A percentile compares a stretch with the other conserved stretches of the same genome.
Conservation (phyloP, 2,888 invertebrate genomes). For the Poecilus cupreus region DNA sequence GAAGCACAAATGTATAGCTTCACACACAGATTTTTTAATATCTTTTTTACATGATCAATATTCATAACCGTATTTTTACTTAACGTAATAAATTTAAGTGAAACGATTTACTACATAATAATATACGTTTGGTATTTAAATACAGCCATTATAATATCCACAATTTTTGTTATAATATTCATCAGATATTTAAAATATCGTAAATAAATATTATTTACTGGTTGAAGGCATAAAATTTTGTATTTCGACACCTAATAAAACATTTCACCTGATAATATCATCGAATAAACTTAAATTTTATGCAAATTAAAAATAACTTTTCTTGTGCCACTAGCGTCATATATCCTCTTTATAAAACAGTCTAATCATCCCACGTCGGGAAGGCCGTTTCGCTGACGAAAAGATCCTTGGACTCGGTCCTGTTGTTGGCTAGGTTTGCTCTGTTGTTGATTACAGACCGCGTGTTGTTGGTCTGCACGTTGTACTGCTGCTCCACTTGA, state of each 20-base stretch:
- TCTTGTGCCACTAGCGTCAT: conserved; percentile 53
- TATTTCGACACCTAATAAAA: conserved; percentile 48
- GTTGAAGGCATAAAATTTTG: conserved; percentile 55
- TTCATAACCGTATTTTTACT: conserved; percentile 37
- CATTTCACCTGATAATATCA: conserved; percentile 40
- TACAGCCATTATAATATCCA: conserved; percentile 57
- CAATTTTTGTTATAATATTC: conserved; percentile 51
- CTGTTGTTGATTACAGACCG: conserved; percentile 69
- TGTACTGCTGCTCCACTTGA: conserved; percentile 72
- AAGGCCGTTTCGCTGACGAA: conserved; percentile 78
- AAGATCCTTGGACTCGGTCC: conserved; percentile 70
- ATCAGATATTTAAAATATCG: conserved; percentile 35
- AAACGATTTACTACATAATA: conserved; percentile 45
- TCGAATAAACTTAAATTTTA: conserved; percentile 31
- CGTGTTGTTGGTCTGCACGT: conserved; percentile 70
- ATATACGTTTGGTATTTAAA: conserved; percentile 57
- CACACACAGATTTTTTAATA: conserved; percentile 48
- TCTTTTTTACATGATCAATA: conserved; percentile 52
- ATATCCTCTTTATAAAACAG: conserved; percentile 21
- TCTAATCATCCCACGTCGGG: conserved; percentile 81
- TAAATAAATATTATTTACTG: conserved; percentile 42
- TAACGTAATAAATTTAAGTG: conserved; percentile 54
- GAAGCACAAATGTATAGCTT: conserved; percentile 58
- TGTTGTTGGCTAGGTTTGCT: conserved; percentile 63
- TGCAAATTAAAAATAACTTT: conserved; percentile 43